A percentile compares a stretch with the other conserved stretches of the same genome.
phyloP scores from a whole-genome alignment of 1,140 invertebrate genomes.

The Andricus grossulariae region DNA sequence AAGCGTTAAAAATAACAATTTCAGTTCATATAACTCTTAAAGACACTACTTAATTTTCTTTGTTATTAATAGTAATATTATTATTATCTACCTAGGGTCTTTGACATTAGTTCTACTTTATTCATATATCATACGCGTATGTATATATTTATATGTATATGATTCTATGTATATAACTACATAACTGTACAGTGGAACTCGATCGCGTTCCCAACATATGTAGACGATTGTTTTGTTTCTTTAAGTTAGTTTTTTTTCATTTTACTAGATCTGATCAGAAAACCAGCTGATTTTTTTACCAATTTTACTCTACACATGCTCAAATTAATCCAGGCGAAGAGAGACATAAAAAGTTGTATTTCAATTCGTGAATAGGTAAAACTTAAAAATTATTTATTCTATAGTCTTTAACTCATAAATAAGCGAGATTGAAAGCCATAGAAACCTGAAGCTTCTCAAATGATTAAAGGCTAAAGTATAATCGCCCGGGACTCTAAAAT shows the following conservation, averaged over 20 bases:
- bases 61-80: constrained; percentile 53
- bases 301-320: constrained; percentile 32
- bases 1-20: constrained; percentile 66
- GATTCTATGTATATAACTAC: constrained; percentile 56
- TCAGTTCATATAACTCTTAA: constrained; percentile 61
- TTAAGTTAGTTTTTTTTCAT: constrained; percentile 33
- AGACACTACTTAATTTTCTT: constrained; percentile 61
- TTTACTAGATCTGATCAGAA: background rate
- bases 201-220: constrained; percentile 50
- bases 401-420: constrained; percentile 33
- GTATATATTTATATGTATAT: constrained; percentile 51
- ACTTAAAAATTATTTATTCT: constrained; percentile 42
- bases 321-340: constrained; percentile 22
- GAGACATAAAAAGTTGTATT: background rate
- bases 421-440: background rate
- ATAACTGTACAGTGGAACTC: constrained; percentile 68
- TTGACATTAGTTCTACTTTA: constrained; percentile 54
- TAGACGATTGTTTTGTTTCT: constrained; percentile 36
- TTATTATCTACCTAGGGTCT: constrained; percentile 58
- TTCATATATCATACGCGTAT: constrained; percentile 40
- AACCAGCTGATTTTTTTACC: constrained; percentile 34
- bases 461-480: background rate
- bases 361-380: constrained; percentile 30
- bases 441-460: background rate
- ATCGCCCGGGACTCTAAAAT: background rate